Evolutionary conservation across 2,113 vertebrate genomes (phyloP).

Genomic region (Oreochromis spilurus): DNA sequence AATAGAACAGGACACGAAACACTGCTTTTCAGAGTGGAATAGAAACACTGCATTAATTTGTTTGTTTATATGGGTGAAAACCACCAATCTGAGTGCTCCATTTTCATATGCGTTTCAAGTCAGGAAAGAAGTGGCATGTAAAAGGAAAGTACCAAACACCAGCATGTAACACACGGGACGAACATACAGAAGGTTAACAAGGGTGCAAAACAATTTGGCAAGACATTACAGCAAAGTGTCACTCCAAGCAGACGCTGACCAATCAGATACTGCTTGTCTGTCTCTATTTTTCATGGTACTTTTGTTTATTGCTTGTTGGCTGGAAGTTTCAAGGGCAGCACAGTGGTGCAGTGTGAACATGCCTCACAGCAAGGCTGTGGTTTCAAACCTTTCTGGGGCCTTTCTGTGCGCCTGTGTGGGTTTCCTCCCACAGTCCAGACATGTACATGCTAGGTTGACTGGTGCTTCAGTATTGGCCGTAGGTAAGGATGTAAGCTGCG

Average conservation of each 20-base stretch:
- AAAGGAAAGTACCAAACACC: not conserved
- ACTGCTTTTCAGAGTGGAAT: not conserved
- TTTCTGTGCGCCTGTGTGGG: not conserved
- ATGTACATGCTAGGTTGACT: not conserved
- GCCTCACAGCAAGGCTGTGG: not conserved
- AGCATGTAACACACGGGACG: accelerated
- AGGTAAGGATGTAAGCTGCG: not conserved
- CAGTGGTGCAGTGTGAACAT: not conserved
- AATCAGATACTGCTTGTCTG: not conserved
- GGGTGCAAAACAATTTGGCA: not conserved
- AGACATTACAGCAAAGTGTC: not conserved
- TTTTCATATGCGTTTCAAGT: not conserved
- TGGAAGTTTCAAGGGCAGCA: not conserved
- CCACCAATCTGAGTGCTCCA: not conserved
- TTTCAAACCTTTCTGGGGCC: not conserved
- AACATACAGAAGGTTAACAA: not conserved
- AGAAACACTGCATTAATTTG: not conserved
- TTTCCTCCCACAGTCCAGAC: not conserved
- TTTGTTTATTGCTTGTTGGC: not conserved
- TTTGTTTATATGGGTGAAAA: not conserved
- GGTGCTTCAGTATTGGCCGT: not conserved
- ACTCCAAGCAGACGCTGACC: not conserved
- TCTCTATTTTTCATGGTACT: not conserved
- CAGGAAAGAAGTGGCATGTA: not conserved
- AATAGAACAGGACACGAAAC: not conserved